Base-by-base conservation (phyloP, 2,113 vertebrate species). In the Ariopsis seemanni region DNA sequence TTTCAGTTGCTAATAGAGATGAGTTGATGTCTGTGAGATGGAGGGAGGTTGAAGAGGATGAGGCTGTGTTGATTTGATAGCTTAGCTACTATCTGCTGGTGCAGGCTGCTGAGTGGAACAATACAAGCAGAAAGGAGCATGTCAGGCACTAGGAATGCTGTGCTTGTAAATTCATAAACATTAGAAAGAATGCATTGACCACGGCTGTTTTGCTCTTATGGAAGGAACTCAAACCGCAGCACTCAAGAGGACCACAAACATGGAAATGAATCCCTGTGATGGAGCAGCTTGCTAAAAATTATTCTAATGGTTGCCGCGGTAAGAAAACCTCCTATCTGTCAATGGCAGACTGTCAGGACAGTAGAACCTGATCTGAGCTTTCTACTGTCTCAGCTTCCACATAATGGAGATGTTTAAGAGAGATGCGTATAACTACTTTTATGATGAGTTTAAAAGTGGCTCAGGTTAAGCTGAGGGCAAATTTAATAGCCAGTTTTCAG, bases 101-200 rank as follows among this genome's bases (percentile, higher is more conserved):
- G 42, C 34, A 86, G 52, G 11, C 50, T 52, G 17, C 58, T 78
- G 85, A 60, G 52, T 34, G 60, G 48, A 42, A 80, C 79, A 71
- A 81, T 80, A n/a, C 55, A 27, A 81, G 30, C 34, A 67, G 3
- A 67, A 72, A 77, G 53, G 12, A 85, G 62, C 65, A 86, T 79
- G 89, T 88, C 72, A 86, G 84, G 60, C 77, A 48, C 42, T 25
- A 80, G 84, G 81, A 88, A 88, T 90, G 69, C 79, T 58, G n/a
- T 83, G 74, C 52, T 12, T 63, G 69, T 88, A 83, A 87, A 77
- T 82, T 57, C 71, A 82, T 83, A 90, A 90, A 90, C 86, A 83
- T 86, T 57, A 77, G 79, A 78, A 77, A 67, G 63, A 88, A 82
- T 88, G 55, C 48, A 79, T 75, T 86, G 79, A 82, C 80, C 86